phyloP scores from a whole-genome alignment of 1,140 invertebrate genomes.

The Magallana angulata region DNA sequence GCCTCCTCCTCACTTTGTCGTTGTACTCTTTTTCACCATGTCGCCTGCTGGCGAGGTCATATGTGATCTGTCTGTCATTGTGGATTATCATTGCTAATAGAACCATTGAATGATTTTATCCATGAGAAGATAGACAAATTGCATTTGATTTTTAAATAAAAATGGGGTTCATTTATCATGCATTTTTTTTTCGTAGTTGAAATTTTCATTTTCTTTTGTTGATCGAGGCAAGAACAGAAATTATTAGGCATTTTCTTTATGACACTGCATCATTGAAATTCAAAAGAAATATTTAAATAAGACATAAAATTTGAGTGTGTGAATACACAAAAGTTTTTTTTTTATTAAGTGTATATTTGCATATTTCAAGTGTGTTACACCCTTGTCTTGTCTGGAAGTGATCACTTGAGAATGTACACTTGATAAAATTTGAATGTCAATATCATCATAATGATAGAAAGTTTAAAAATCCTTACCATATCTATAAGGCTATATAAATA shows the following conservation, averaged over 20 bases:
- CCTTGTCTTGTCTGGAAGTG: neutral
- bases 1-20: conserved; percentile 46
- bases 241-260: too few relatives aligned
- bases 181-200: neutral
- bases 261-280: too few relatives aligned
- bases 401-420: neutral
- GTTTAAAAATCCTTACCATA: neutral
- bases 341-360: neutral
- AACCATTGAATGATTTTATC: neutral
- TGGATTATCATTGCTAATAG: neutral
- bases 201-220: too few relatives aligned
- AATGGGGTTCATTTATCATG: neutral
- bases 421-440: neutral
- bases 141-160: neutral
- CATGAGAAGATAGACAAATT: neutral
- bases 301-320: too few relatives aligned
- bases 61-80: neutral
- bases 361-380: neutral
- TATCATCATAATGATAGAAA: neutral
- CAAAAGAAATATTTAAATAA: too few relatives aligned
- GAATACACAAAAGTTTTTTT: too few relatives aligned
- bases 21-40: neutral
- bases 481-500: neutral
- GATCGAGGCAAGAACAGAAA: too few relatives aligned
- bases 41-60: neutral